Evolutionary conservation across 1,140 invertebrate genomes (phyloP).

Genomic region (Heterodera carotae): DNA sequence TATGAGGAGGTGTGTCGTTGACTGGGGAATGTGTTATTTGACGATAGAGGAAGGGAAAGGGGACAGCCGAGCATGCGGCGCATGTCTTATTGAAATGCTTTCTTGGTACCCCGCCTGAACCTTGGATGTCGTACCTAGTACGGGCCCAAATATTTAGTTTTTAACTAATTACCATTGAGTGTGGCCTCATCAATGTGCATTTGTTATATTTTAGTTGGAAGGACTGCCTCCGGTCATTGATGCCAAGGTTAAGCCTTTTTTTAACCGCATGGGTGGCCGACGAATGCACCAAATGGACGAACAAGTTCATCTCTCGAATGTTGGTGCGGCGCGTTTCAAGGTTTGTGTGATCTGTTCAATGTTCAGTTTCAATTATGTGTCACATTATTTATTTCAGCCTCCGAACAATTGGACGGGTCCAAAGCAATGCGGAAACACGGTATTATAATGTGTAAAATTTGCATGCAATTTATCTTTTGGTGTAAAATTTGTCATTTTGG

Average conservation of each 20-base stretch:
- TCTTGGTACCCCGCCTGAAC: too few species aligned
- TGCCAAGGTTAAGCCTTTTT: conserved; percentile 16
- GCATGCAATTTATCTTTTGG: background rate
- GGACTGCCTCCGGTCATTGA: background rate
- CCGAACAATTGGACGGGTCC: background rate
- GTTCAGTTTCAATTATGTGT: too few species aligned
- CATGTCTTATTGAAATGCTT: too few species aligned
- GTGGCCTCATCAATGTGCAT: too few species aligned
- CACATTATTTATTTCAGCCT: background rate
- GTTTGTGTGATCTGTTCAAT: background rate
- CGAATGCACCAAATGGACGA: background rate
- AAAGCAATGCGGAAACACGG: background rate
- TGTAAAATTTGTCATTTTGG: too few species aligned
- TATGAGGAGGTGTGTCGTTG: background rate
- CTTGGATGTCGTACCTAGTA: too few species aligned
- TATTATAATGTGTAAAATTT: background rate
- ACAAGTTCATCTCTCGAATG: background rate
- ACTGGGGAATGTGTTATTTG: background rate
- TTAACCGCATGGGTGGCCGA: background rate
- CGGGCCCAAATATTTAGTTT: too few species aligned
- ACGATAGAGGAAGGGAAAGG: too few species aligned
- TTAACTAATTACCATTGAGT: too few species aligned
- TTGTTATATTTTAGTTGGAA: background rate
- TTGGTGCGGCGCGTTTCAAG: background rate
- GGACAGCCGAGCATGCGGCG: too few species aligned